Conservation (phyloP, 2,797 vertebrate species). For the Xiphorhynchus erythropygius region DNA sequence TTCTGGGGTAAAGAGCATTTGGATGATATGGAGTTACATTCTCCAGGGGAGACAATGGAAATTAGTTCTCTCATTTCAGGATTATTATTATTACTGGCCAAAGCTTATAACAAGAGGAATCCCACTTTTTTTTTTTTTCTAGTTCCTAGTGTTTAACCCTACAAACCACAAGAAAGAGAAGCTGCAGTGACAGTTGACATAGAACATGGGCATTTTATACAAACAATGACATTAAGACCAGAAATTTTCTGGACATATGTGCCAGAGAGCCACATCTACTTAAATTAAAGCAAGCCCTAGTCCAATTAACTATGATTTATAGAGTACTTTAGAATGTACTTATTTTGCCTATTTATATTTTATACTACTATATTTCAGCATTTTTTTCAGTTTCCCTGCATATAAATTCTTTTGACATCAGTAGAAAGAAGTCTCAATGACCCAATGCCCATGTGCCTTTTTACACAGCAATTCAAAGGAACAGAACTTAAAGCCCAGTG, state of each 20-base stretch:
- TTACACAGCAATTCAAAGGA: not conserved
- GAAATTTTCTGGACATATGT: not conserved
- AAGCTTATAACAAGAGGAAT: not conserved
- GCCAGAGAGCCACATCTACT: not conserved
- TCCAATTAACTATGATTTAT: not conserved
- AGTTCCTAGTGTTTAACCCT: not conserved
- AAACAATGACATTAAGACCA: not conserved
- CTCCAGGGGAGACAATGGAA: not conserved
- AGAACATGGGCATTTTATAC: not conserved
- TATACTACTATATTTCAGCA: not conserved
- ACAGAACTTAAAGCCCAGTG: not conserved
- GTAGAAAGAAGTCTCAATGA: not conserved
- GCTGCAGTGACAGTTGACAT: not conserved
- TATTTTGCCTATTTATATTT: not conserved
- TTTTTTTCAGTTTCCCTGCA: not conserved
- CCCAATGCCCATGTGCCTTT: not conserved
- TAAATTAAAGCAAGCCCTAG: not conserved
- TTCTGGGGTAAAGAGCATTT: not conserved
- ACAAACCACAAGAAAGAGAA: not conserved
- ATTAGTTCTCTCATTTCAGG: not conserved
- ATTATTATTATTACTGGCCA: not conserved
- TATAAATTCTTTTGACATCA: conserved; percentile 3
- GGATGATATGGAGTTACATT: not conserved
- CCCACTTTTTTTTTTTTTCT: not conserved
- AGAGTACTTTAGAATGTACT: not conserved